These are phyloP conservation scores for Diplogasteroides magnus DNA, from an alignment of 1,140 invertebrate species.

Conservation along the genomic window DNA sequence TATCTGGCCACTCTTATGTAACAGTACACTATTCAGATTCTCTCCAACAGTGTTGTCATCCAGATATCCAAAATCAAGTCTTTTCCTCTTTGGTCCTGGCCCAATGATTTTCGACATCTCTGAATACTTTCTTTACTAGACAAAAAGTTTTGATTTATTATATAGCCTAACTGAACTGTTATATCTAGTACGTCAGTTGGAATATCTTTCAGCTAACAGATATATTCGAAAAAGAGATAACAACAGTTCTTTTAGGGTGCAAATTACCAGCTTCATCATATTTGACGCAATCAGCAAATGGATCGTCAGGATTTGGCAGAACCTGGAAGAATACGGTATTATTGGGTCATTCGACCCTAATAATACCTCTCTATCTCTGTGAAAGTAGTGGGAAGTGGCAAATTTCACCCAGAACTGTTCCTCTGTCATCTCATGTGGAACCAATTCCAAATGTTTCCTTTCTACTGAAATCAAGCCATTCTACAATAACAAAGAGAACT, in stretches of 20 bases:
- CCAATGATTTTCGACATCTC: constrained; percentile 28
- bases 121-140: not conserved
- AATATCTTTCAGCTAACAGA: too few species aligned
- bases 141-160: constrained; percentile 8
- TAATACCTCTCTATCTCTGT: constrained; percentile 73
- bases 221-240: too few species aligned
- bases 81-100: constrained; percentile 15
- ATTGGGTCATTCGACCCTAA: too few species aligned
- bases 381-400: constrained; percentile 99
- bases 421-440: constrained; percentile 88
- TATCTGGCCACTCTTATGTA: too few species aligned
- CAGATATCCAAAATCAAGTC: constrained; percentile 29
- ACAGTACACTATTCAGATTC: too few species aligned
- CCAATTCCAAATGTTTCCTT: constrained; percentile 90
- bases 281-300: constrained; percentile 41
- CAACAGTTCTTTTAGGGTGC: too few species aligned
- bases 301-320: constrained; percentile 37
- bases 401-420: constrained; percentile 98
- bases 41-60: constrained; percentile 25
- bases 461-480: constrained; percentile 65
- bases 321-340: constrained; percentile 8
- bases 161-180: too few species aligned
- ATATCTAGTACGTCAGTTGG: too few species aligned
- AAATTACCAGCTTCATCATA: constrained; percentile 37
- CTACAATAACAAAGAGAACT: constrained; percentile 3